Evolutionary conservation across 1,140 invertebrate genomes (phyloP).

Genomic region (Lepidurus arcticus): DNA sequence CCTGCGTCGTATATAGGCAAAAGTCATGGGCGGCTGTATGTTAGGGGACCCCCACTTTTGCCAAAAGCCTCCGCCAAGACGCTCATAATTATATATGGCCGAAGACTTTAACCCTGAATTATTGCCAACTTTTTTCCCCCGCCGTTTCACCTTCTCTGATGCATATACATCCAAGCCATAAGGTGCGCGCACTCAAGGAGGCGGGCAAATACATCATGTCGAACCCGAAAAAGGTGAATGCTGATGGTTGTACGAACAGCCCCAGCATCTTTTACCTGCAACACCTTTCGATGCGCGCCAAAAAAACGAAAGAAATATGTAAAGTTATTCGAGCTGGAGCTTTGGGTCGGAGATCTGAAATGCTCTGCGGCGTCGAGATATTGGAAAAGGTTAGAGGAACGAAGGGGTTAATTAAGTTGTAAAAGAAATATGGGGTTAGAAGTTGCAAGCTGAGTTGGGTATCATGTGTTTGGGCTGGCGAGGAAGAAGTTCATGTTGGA

Average conservation of each 20-base stretch:
- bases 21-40: neutral
- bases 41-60: neutral
- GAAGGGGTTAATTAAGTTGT: constrained; percentile 22
- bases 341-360: neutral
- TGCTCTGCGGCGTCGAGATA: neutral
- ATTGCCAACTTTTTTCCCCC: neutral
- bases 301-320: neutral
- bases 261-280: neutral
- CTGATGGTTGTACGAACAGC: constrained; percentile 1
- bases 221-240: neutral
- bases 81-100: constrained; percentile 19
- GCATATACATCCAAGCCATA: no score
- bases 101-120: constrained; percentile 15
- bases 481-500: constrained; percentile 10
- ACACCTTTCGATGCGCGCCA: neutral
- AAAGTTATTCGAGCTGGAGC: neutral
- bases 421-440: neutral
- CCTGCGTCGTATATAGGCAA: neutral
- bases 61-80: constrained; percentile 16
- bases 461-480: neutral
- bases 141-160: no score
- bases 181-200: neutral
- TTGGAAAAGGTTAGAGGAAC: neutral
- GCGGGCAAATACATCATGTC: constrained; percentile 14
- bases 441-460: neutral